Evolutionary conservation across 2,797 vertebrate genomes (phyloP), one percentile per base, ranked within the genome.

Genomic region (Enteromius viviparus): DNA sequence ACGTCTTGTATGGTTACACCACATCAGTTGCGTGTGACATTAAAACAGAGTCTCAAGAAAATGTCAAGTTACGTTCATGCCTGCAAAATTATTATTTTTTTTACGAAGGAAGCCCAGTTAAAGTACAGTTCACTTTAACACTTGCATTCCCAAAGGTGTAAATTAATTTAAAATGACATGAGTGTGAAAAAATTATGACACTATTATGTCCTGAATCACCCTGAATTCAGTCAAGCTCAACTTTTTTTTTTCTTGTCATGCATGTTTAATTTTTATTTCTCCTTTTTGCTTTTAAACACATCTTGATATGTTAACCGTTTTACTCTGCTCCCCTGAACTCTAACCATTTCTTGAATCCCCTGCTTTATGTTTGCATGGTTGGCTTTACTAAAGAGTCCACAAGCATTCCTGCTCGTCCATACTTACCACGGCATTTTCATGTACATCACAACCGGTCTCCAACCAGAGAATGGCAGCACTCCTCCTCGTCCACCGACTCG

Each of bases 301-400:
- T 37, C 76, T 53, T 62, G 49, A 55, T 72, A 15, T 81, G 17
- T 82, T 62, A 62, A 68, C 72, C 58, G 6, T 87, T 76, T 89
- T 84, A 34, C 6, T 51, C 58, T 29, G 80, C 72, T 51, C 75
- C n/a, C 69, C 81, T 72, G 68, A 64, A 45, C 11, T 62, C 88
- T 91, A 89, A 90, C 89, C 84, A 78, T 87, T 86, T 85, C 88
- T 81, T 85, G 85, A 84, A 80, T 88, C 74, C 79, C 91, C 86
- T 91, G 90, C 94, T 93, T 93, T 95, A 84, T 94, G 90, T 95
- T 94, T 95, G 92, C 93, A 95, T 95, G 94, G 93, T 90, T 94
- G 89, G 76, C 91, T 87, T 88, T 76, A 89, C 87, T 91, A 90
- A 95, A 96, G 95, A 90, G 85, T 89, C 88, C 85, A 8, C 79